Conservation (phyloP, 2,113 vertebrate species). For the Apodemus sylvaticus region DNA sequence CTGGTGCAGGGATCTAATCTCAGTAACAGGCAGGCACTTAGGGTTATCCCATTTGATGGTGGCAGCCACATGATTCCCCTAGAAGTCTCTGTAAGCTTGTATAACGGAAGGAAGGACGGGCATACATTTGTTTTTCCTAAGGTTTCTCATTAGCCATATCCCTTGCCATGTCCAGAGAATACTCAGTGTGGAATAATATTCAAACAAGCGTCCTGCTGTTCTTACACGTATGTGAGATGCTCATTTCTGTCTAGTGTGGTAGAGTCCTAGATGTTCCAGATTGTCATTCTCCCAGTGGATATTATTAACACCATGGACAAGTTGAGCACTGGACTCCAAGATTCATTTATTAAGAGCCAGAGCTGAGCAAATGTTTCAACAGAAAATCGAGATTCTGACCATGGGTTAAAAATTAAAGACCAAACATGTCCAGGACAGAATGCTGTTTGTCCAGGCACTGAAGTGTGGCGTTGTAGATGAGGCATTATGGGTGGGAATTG, state of each 20-base stretch:
- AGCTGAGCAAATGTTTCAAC: not conserved
- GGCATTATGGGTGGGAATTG: not conserved
- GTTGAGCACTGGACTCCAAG: not conserved
- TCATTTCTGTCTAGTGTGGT: not conserved
- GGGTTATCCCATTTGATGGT: not conserved
- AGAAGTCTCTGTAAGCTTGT: not conserved
- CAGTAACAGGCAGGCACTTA: not conserved
- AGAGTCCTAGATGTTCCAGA: not conserved
- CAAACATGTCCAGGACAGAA: not conserved
- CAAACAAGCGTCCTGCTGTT: fast-evolving
- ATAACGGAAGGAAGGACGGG: not conserved
- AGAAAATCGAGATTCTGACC: constrained; percentile 2
- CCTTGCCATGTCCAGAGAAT: not conserved
- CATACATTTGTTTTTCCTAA: fast-evolving
- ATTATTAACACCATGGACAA: not conserved
- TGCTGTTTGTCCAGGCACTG: constrained; percentile 56
- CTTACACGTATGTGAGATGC: fast-evolving
- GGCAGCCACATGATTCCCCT: not conserved
- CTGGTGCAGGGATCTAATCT: not conserved
- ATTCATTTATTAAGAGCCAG: not conserved
- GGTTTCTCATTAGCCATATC: fast-evolving
- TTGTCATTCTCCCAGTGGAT: too few species aligned
- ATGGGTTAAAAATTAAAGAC: constrained; percentile 71
- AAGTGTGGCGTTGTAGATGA: not conserved
- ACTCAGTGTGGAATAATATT: not conserved